Base-by-base conservation (phyloP, 2,797 vertebrate genomes). In the Sebastes flavidus region DNA sequence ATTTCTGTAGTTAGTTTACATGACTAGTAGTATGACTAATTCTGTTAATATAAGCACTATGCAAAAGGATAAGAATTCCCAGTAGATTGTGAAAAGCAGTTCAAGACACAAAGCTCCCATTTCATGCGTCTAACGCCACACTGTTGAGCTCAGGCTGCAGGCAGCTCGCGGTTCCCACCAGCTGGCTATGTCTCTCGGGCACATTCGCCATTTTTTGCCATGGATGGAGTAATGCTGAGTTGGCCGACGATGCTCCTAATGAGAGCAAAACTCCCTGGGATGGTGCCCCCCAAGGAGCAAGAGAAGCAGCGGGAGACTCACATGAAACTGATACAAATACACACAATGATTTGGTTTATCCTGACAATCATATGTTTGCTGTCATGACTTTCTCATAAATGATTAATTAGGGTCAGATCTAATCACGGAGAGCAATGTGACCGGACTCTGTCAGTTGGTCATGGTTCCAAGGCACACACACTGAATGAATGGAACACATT, bases 231-330 rank as follows among this genome's bases (percentile, higher is more conserved):
- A 22, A 65, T 72, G 85, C 86, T 61, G 84, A 80, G 85, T 81
- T 84, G 82, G 87, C 84, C 73, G 8, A 18, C 29, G 55, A 72
- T 12, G 5, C 55, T 84, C 56, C 86, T 89, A 86, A 90, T 86
- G 89, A 92, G 82, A 82, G 87, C 65, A 74, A 71, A 77, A 77
- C 86, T 90, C 79, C 81, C 89, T 30, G 70, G 62, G 83, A 79
- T 59, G 82, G 88, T 87, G 85, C 89, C 89, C 82, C 83, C 83
- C 77, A 76, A 30, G 2, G 72, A 85, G 59, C 67, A 38, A 11
- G 42, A 71, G 56, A 80, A 62, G 63, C 83, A 61, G 79, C 60
- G 38, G 69, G 72, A 65, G 4, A 55, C 74, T 74, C 63, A 25
- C 61, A 24, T 0, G 36, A 36, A 67, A 18, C 80, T 13, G 29